Base-by-base conservation (phyloP, 2,888 invertebrate genomes). In the Drosophila paramelanica region DNA sequence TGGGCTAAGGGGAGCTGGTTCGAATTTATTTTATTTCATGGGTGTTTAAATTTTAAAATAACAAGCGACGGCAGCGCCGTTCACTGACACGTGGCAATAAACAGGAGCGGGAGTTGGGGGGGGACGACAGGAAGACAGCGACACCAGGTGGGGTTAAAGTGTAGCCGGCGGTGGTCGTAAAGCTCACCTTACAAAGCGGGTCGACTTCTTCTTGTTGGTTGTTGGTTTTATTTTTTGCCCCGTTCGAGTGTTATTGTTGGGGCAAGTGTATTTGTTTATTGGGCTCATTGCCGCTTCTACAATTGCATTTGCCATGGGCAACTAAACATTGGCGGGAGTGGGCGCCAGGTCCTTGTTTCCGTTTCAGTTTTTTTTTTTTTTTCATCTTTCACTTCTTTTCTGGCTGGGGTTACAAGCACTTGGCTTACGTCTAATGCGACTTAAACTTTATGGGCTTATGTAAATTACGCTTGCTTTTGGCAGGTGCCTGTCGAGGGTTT, bases 21-120 rank as follows among this genome's bases (percentile, higher is more conserved):
- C 56, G 70, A 31, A 62, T 71, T 85, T 83, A 87, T 89, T 79
- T 84, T 87, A 86, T 89, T 86, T 86, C 89, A 89, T 89, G 89
- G 89, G 79, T 86, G 89, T 89, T 89, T 86, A 89, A 86, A 86
- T 86, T 86, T 89, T 89, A 81, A 89, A 86, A 88, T 87, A 85
- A 87, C 89, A 89, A 88, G 77, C 85, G 85, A 66, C 67, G 85
- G 49, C 45, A 53, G 65, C 76, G 57, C 46, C 58, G 80, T 70
- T 81, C 78, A 73, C 79, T 61, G 85, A 77, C 85, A 86, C 85
- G 89, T 86, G 85, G 79, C 85, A 43, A 56, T 53, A 39, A 45
- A 51, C 50, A 59, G 64, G 33, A 45, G 49, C 50, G 25, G 55
- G 23, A 17, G 14, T n/a, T 11, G 67, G 42, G 42, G 42, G 49